A percentile compares a stretch with the other conserved stretches of the same genome.
Conservation (phyloP, 2,113 vertebrate genomes). For the Notiomystis cincta region DNA sequence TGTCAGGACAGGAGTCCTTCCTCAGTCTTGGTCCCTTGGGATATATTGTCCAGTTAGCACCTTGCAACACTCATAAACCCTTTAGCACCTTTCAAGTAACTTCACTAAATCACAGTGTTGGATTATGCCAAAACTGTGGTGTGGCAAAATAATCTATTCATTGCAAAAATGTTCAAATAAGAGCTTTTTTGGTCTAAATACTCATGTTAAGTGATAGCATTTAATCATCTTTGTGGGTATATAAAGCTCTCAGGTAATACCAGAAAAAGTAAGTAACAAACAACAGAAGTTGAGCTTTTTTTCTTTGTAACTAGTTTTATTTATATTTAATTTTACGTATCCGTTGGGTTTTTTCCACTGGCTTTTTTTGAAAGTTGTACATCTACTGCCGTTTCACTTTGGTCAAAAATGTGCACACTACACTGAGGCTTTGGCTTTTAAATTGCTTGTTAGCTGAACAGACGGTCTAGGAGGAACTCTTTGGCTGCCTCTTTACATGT, state of each 20-base stretch:
- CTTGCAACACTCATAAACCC: background rate
- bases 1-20: background rate
- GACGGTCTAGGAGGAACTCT: background rate
- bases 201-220: fast-evolving
- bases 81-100: background rate
- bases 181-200: background rate
- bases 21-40: background rate
- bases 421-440: background rate
- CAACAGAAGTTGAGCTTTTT: background rate
- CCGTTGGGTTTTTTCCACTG: background rate
- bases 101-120: background rate
- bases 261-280: background rate
- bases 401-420: background rate
- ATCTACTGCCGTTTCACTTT: background rate
- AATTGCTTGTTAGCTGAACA: background rate
- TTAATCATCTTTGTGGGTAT: background rate
- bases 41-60: background rate
- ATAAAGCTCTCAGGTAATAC: background rate
- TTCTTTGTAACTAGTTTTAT: background rate
- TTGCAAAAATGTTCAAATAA: background rate
- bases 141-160: background rate
- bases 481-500: background rate
- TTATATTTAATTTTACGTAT: background rate
- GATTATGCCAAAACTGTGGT: background rate
- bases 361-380: background rate